A percentile compares a stretch with the other conserved stretches of the same genome.
Evolutionary conservation across 2,113 vertebrate genomes (phyloP).

Genomic region (Alaudala cheleensis): DNA sequence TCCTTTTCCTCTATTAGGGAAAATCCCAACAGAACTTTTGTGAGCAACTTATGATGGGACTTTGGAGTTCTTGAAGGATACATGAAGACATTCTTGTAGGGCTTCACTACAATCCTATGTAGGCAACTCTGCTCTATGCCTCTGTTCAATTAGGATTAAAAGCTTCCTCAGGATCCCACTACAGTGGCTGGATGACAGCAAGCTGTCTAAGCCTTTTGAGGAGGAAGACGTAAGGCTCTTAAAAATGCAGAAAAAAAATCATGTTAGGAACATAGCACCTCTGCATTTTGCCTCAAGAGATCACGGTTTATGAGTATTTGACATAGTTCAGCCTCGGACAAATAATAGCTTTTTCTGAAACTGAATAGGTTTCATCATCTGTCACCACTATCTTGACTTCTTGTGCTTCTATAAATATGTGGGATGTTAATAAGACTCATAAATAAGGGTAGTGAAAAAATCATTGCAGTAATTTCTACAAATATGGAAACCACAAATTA

Average conservation of each 20-base stretch:
- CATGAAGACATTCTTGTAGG: not conserved
- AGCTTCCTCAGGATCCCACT: not conserved
- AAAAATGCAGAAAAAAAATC: not conserved
- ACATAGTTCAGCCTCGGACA: not conserved
- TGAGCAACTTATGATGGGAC: not conserved
- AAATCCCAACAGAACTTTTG: not conserved
- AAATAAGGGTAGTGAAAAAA: not conserved
- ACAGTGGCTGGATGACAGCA: not conserved
- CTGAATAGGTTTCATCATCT: not conserved
- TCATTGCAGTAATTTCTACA: not conserved
- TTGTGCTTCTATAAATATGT: not conserved
- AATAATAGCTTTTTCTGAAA: not conserved
- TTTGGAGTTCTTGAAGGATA: not conserved
- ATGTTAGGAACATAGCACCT: not conserved
- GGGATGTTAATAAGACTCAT: not conserved
- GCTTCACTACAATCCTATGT: not conserved
- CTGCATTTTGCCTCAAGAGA: not conserved
- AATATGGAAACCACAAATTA: not conserved
- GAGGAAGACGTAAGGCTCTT: not conserved
- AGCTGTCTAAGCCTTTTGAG: not conserved
- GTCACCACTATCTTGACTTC: not conserved
- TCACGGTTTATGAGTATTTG: not conserved
- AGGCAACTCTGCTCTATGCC: not conserved
- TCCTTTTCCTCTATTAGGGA: not conserved
- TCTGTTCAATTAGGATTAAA: not conserved